These are phyloP conservation scores for Arvicanthis niloticus DNA, from an alignment of 2,113 vertebrate genomes.

Conservation along the genomic window DNA sequence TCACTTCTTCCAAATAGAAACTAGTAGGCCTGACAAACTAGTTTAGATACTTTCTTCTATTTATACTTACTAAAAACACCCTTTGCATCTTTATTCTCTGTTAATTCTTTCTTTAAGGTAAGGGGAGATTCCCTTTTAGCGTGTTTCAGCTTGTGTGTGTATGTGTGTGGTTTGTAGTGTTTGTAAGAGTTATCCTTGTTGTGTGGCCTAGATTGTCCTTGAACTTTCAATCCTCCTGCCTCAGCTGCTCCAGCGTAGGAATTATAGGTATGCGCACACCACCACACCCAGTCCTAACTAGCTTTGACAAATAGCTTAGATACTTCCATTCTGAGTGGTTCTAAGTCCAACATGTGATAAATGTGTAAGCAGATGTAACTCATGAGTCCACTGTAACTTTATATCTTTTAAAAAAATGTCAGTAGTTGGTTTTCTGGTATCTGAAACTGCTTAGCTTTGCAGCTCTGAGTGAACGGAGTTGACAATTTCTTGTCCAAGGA, in stretches of 20 bases:
- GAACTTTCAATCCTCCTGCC: neutral
- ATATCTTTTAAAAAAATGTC: neutral
- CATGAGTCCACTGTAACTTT: conserved; percentile 34
- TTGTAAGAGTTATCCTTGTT: neutral
- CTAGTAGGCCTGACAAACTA: neutral
- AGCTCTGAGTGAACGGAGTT: neutral
- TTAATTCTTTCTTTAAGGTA: conserved; percentile 47
- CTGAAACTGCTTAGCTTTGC: neutral
- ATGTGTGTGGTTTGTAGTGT: neutral
- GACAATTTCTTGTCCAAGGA: neutral
- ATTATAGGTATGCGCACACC: neutral
- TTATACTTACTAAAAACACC: neutral
- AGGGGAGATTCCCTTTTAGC: neutral
- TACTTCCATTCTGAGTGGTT: conserved; percentile 64
- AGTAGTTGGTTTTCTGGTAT: neutral
- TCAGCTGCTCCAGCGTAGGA: neutral
- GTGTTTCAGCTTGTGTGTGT: neutral
- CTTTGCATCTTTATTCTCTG: conserved; percentile 25
- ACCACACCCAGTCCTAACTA: neutral
- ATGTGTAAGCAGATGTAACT: conserved; percentile 21
- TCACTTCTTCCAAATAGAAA: conserved; percentile 34
- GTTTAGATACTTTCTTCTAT: neutral
- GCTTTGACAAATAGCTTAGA: conserved; percentile 17
- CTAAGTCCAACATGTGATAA: conserved; percentile 57
- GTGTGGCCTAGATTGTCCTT: neutral